A percentile compares a stretch with the other conserved stretches of the same genome.
These are phyloP conservation scores for Pyrocephalus nanus DNA, from an alignment of 2,797 vertebrate species.

Conservation along the genomic window DNA sequence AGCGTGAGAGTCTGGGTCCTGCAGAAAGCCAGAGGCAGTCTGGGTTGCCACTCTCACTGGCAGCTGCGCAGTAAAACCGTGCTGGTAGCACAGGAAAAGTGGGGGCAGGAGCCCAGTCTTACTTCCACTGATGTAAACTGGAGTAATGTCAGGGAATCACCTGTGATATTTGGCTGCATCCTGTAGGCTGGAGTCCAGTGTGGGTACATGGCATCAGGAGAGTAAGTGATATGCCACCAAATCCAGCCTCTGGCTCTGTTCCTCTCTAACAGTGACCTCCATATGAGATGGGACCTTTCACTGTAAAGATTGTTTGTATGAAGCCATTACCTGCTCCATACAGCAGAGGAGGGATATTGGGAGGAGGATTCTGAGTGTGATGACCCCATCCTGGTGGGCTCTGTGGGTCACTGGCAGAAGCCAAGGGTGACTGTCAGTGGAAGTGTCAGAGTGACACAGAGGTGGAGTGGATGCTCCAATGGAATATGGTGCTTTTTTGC, in stretches of 20 bases:
- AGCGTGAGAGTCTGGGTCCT: neutral
- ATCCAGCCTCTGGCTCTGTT: neutral
- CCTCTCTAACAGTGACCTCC: neutral
- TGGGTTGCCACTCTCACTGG: neutral
- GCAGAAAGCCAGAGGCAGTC: conserved; percentile 16
- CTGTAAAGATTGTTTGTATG: neutral
- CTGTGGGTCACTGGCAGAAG: neutral
- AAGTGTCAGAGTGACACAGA: neutral
- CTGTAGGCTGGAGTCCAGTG: neutral
- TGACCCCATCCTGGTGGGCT: neutral
- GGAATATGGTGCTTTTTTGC: neutral
- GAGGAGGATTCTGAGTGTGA: neutral
- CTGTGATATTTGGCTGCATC: neutral
- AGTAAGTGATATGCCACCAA: neutral
- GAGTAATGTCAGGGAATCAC: neutral
- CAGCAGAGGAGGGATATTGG: neutral
- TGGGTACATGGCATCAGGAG: neutral
- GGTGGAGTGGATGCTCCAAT: neutral
- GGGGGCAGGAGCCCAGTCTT: neutral
- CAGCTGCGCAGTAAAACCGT: neutral
- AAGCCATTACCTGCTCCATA: neutral
- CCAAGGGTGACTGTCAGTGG: neutral
- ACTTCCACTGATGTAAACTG: neutral
- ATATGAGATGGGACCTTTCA: neutral
- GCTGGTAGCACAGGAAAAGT: rapidly evolving